phyloP scores from a whole-genome alignment of 2,797 vertebrate species.

The Enteromius thamalakanensis region DNA sequence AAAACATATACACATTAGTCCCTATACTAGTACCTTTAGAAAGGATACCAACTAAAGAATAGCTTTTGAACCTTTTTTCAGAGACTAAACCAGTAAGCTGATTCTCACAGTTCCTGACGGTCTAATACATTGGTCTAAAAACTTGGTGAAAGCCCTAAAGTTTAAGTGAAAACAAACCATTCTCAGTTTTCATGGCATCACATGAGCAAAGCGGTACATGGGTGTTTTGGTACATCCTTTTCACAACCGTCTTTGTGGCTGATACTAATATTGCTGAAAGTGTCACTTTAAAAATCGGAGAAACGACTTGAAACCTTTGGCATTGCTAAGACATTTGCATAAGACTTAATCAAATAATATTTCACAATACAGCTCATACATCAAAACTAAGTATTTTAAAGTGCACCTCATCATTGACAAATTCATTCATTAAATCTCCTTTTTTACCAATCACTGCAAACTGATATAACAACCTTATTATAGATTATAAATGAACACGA shows the following conservation, averaged over 20 bases:
- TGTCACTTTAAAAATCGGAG: background rate
- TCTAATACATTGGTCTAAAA: background rate
- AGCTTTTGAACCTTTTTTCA: background rate
- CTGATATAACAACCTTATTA: background rate
- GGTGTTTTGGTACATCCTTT: background rate
- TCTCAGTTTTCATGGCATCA: slow-evolving; percentile 15
- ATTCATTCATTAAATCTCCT: background rate
- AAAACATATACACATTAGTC: background rate
- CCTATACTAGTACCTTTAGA: background rate
- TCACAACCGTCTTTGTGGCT: background rate
- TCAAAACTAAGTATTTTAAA: background rate
- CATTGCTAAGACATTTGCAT: slow-evolving; percentile 13
- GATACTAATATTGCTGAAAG: background rate
- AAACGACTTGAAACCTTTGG: background rate
- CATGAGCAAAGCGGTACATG: background rate
- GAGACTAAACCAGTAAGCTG: background rate
- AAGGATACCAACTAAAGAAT: background rate
- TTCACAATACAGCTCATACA: background rate
- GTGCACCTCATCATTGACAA: background rate
- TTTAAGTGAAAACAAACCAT: background rate
- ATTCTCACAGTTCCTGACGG: background rate
- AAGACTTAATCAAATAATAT: background rate
- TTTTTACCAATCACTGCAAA: slow-evolving; percentile 3
- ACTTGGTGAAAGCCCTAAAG: background rate
- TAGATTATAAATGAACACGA: background rate